phyloP scores from a whole-genome alignment of 2,888 invertebrate species.

The Rotaria macrura region DNA sequence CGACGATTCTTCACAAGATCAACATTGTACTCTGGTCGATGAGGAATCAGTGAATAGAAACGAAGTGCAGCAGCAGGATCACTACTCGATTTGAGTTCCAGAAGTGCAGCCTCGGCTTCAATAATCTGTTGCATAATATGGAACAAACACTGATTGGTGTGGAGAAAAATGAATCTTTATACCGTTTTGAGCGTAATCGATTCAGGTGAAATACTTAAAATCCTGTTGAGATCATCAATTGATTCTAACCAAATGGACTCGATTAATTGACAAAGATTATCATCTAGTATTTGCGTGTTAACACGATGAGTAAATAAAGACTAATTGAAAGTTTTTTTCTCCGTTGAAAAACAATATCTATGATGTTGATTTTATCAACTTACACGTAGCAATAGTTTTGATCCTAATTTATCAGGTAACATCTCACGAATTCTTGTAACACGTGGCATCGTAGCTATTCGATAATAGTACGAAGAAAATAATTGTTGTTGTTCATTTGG shows the following conservation, averaged over 20 bases:
- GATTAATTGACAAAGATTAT: constrained; percentile 38
- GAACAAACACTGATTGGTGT: not conserved
- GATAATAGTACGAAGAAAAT: not conserved
- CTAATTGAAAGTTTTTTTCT: not conserved
- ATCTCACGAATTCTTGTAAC: not conserved
- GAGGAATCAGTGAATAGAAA: not conserved
- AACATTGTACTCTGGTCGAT: not conserved
- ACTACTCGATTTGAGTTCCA: not conserved
- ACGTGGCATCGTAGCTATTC: not conserved
- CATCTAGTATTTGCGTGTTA: not conserved
- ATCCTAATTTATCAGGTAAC: not conserved
- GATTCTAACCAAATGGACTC: constrained; percentile 45
- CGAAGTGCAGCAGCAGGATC: constrained; percentile 37
- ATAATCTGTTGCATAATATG: not conserved
- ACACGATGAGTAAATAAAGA: not conserved
- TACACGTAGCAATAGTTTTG: not conserved
- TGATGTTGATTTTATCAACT: not conserved
- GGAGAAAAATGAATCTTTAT: not conserved
- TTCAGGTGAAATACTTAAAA: constrained; percentile 23
- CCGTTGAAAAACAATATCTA: not conserved
- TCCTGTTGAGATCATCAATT: constrained; percentile 39
- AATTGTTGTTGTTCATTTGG: not conserved
- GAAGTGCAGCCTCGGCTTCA: not conserved
- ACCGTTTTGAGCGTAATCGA: not conserved
- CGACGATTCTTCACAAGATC: not conserved